Base-by-base conservation (phyloP, 2,888 invertebrate genomes). In the Pseudanteris insignis region DNA sequence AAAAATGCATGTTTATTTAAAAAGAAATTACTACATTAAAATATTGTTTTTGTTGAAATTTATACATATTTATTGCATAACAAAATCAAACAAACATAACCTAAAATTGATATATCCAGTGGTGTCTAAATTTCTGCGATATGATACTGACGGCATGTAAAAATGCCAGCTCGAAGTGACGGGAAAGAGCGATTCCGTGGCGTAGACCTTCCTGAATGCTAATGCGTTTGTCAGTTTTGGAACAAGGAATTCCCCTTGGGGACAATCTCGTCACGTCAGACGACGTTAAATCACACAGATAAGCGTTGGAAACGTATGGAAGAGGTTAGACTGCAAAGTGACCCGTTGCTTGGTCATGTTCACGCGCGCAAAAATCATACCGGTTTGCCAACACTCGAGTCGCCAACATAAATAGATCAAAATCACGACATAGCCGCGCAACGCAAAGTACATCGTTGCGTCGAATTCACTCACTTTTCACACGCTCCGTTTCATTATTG, bases 171-270 rank as follows among this genome's bases (percentile, higher is more conserved):
- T 41, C 44, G 29, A 47, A 37, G 53, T 60, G 59, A 53, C 59
- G 53, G 29, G 53, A 60, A 60, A 53, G 46, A 59, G 51, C 50
- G 37, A 46, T 51, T 15, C 44, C 14, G 38, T 44, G 18, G 14
- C 38, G 40, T 28, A 46, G 40, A 51, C 59, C 59, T 51, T 59
- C 51, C 46, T 46, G 59, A 51, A 59, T 59, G 51, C 48, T 51
- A 59, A 59, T 59, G 59, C 51, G 51, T 44, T 58, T 58, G 58
- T 58, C 51, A 58, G 44, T 59, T 51, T 60, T 53, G 53, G 53
- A 47, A 60, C 53, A 36, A 40, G 59, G 59, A 60, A 60, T 60
- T 60, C 53, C 59, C 59, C 59, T 60, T 60, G 59, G 53, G 59
- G 53, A 60, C 59, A 53, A 60, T 53, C 59, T 53, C 43, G 53